Evolutionary conservation across 2,113 vertebrate genomes (phyloP).

Genomic region (Engystomops pustulosus): DNA sequence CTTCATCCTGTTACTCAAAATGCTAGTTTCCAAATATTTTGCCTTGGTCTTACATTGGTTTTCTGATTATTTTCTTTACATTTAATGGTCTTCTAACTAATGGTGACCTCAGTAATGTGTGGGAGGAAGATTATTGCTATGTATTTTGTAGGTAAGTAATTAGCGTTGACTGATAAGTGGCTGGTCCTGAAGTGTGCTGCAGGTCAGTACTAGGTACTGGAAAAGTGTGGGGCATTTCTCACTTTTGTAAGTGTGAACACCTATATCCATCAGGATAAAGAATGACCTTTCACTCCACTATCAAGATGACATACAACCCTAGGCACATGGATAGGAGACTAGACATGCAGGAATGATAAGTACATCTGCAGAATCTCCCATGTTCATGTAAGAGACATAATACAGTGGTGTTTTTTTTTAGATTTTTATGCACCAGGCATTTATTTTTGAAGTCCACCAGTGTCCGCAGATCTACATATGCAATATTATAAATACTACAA

Average conservation of each 20-base stretch:
- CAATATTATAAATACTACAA: too few relatives aligned
- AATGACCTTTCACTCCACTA: conserved; percentile 14
- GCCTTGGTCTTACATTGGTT: background rate
- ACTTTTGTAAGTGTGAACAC: conserved; percentile 21
- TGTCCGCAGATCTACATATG: too few relatives aligned
- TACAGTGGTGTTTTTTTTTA: too few relatives aligned
- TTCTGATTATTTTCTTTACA: background rate
- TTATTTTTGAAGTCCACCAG: too few relatives aligned
- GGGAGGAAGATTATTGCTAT: background rate
- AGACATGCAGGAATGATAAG: background rate
- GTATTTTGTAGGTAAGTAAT: background rate
- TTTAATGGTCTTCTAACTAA: background rate
- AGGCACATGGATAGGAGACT: background rate
- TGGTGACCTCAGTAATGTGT: background rate
- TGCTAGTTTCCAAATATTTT: background rate
- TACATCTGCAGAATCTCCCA: too few relatives aligned
- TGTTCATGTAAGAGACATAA: too few relatives aligned
- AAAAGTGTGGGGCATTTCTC: conserved; percentile 21
- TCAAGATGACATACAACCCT: background rate
- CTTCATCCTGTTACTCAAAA: too few relatives aligned
- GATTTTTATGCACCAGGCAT: too few relatives aligned
- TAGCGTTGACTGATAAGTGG: background rate
- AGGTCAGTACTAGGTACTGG: conserved; percentile 1
- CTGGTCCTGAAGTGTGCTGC: background rate
- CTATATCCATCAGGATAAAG: conserved; percentile 11